A percentile compares a stretch with the other conserved stretches of the same genome.
These are phyloP conservation scores for Oryctes rhinoceros DNA, from an alignment of 1,140 invertebrate species.

Conservation along the genomic window DNA sequence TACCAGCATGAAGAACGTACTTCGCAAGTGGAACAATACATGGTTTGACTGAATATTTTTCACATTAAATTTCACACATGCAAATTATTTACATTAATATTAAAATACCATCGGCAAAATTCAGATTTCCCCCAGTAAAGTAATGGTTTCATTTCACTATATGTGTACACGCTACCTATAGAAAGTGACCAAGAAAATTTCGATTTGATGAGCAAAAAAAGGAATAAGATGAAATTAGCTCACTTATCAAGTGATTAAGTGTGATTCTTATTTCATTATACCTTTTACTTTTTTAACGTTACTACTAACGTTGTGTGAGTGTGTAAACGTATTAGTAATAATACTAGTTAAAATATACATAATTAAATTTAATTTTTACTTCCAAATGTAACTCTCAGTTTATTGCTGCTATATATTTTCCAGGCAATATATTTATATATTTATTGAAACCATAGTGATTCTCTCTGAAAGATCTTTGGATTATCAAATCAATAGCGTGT, in stretches of 20 bases:
- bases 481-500: slow-evolving; percentile 18
- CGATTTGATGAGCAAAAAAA: slow-evolving; percentile 14
- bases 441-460: neutral
- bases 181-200: slow-evolving; percentile 31
- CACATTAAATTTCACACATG: slow-evolving; percentile 30
- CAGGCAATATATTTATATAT: too few species aligned
- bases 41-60: slow-evolving; percentile 27
- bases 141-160: slow-evolving; percentile 1
- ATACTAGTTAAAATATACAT: too few species aligned
- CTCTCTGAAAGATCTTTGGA: neutral
- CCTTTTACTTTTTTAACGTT: slow-evolving; percentile 15
- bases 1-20: neutral
- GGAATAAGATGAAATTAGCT: neutral
- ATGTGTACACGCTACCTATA: slow-evolving; percentile 2
- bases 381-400: too few species aligned
- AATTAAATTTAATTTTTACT: too few species aligned
- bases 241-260: neutral
- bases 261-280: slow-evolving; percentile 6
- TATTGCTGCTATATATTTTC: too few species aligned
- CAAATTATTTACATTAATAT: slow-evolving; percentile 15
- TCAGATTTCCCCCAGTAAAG: neutral
- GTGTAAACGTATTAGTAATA: too few species aligned
- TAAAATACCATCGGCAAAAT: slow-evolving; percentile 27
- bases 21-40: slow-evolving; percentile 32
- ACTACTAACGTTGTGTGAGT: neutral